Conservation (phyloP, 1,140 invertebrate genomes). For the Lepidurus arcticus region DNA sequence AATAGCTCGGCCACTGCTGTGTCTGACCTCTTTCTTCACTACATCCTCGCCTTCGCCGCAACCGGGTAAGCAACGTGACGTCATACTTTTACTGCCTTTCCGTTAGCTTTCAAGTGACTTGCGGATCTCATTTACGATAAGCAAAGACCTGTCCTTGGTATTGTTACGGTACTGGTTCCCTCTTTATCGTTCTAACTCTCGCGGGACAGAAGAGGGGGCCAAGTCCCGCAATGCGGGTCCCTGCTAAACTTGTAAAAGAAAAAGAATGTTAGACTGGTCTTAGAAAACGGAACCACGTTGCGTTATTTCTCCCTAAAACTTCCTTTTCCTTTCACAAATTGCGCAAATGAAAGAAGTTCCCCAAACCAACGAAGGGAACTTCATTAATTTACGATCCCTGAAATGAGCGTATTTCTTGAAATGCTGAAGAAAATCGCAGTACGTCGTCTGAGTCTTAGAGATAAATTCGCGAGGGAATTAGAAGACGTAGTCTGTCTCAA, state of each 20-base stretch:
- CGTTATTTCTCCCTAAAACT: background rate
- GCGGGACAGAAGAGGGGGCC: background rate
- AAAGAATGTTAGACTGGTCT: background rate
- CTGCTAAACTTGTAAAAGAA: background rate
- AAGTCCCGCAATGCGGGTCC: constrained; percentile 1
- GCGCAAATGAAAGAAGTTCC: background rate
- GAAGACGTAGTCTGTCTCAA: too few relatives aligned
- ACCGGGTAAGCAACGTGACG: constrained; percentile 2
- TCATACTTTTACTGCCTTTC: background rate
- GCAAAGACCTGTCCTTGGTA: constrained; percentile 10
- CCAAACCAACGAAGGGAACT: background rate
- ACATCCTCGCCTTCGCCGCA: constrained; percentile 13
- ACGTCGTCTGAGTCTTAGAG: too few relatives aligned
- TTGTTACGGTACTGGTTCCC: background rate
- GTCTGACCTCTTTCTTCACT: background rate
- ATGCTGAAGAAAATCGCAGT: too few relatives aligned
- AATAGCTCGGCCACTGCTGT: constrained; percentile 20
- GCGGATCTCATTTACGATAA: constrained; percentile 21
- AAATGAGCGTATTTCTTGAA: background rate
- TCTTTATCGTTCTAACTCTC: constrained; percentile 2
- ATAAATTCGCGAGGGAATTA: too few relatives aligned
- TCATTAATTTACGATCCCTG: background rate
- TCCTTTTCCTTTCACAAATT: background rate
- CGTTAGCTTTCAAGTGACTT: constrained; percentile 2
- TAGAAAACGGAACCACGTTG: background rate